A percentile compares a stretch with the other conserved stretches of the same genome.
These are phyloP conservation scores for Camponotus pennsylvanicus DNA, from an alignment of 1,140 invertebrate genomes.

Conservation along the genomic window DNA sequence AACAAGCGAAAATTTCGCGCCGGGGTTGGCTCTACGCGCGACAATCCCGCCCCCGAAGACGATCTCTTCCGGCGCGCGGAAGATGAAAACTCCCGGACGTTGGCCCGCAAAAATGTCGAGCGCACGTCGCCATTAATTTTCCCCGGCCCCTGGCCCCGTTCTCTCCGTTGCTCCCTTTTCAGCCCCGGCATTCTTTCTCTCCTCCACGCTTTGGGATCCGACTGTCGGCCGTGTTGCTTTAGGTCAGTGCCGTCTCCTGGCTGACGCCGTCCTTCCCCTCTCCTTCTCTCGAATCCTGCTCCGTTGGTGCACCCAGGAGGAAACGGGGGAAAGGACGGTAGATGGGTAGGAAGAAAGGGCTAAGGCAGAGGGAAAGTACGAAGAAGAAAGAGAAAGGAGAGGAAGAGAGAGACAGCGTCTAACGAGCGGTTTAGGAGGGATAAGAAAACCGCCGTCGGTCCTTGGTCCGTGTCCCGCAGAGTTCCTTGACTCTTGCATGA, in stretches of 20 bases:
- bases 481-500: slow-evolving; percentile 75
- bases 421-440: slow-evolving; percentile 75
- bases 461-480: slow-evolving; percentile 68
- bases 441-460: slow-evolving; percentile 74
- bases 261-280: slow-evolving; percentile 68
- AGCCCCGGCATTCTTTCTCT: slow-evolving; percentile 67
- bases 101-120: slow-evolving; percentile 57
- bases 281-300: slow-evolving; percentile 65
- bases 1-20: slow-evolving; percentile 46
- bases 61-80: slow-evolving; percentile 8
- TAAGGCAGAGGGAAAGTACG: not conserved
- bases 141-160: not conserved
- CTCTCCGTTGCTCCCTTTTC: slow-evolving; percentile 59
- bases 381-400: slow-evolving; percentile 25
- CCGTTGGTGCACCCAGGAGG: slow-evolving; percentile 26
- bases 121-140: slow-evolving; percentile 66
- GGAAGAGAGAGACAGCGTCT: slow-evolving; percentile 63
- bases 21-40: slow-evolving; percentile 33
- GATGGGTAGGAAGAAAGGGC: slow-evolving; percentile 52
- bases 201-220: slow-evolving; percentile 67
- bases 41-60: slow-evolving; percentile 46
- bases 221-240: slow-evolving; percentile 79
- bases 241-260: slow-evolving; percentile 82
- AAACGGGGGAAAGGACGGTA: not conserved
- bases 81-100: slow-evolving; percentile 57